A percentile compares a stretch with the other conserved stretches of the same genome.
These are phyloP conservation scores for Sciurus niger DNA, from an alignment of 2,113 vertebrate species.

Conservation along the genomic window DNA sequence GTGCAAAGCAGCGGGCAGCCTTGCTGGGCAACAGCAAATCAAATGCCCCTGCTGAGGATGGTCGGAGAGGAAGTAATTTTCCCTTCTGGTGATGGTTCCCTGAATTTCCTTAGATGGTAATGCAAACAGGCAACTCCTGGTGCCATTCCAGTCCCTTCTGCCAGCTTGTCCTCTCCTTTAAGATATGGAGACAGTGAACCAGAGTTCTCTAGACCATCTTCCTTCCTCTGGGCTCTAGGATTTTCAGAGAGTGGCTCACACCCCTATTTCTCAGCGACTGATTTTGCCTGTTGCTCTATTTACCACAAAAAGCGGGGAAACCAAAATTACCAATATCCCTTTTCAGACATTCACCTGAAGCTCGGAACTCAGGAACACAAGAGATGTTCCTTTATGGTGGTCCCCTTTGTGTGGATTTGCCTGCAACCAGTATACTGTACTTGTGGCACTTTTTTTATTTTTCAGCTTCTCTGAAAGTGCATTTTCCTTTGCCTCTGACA, in stretches of 20 bases:
- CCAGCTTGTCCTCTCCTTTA: background rate
- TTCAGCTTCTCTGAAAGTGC: background rate
- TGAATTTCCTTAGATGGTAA: slow-evolving; percentile 42
- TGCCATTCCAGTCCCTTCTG: background rate
- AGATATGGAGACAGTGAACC: background rate
- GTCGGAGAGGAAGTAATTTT: slow-evolving; percentile 51
- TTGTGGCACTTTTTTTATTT: slow-evolving; percentile 24
- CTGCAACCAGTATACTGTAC: background rate
- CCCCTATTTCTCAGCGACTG: background rate
- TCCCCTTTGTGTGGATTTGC: slow-evolving; percentile 4
- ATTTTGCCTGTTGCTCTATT: slow-evolving; percentile 40
- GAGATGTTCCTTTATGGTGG: background rate
- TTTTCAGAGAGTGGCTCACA: background rate
- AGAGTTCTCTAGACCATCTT: background rate
- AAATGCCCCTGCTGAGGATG: background rate
- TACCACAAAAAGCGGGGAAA: background rate
- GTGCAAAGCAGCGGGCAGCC: background rate
- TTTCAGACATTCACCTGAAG: slow-evolving; percentile 48
- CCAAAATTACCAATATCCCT: slow-evolving; percentile 34
- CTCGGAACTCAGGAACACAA: slow-evolving; percentile 47
- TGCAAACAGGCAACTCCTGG: background rate
- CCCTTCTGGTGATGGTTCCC: background rate
- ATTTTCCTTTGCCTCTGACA: background rate
- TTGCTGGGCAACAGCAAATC: background rate
- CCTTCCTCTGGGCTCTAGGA: background rate